Evolutionary conservation across 2,888 invertebrate species (phyloP), one percentile per base, ranked within the genome.

Genomic region (Heliconius ismenius): DNA sequence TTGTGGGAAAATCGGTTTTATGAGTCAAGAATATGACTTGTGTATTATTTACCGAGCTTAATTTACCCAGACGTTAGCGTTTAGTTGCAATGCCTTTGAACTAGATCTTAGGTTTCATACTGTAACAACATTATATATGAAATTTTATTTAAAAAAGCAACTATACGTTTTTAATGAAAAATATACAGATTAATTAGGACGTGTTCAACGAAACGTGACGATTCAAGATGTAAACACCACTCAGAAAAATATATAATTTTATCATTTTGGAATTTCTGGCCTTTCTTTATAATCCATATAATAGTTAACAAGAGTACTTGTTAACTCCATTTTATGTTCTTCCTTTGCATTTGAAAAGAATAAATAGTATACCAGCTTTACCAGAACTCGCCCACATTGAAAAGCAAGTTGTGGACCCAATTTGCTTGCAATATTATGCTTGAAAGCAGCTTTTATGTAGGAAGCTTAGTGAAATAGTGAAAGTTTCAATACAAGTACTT

Each of bases 391-490:
- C 69, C 68, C 43, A 54, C 32, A 9, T 70, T 58, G 58, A n/a
- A 43, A 26, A 43, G 70, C 58, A 32, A 58, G n/a, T 58, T 24
- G 70, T 70, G 70, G 36, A 70, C 70, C 32, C n/a, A 70, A 70
- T 70, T 70, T 70, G 15, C 24, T 7, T 11, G 58, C n/a, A n/a
- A 70, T 70, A 70, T 70, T 58, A 70, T 70, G 70, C 58, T 70
- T 70, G 54, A 70, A 32, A 58, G 36, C 58, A 24, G 70, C 70
- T 70, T 70, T 70, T 58, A 70, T 58, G 70, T 70, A 58, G 70
- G 70, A 70, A 58, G 70, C 70, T 69, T 69, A 69, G 28, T 69
- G 70, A 70, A 70, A 32, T 58, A 70, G 70, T 70, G 70, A 70
- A 70, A 70, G 70, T 70, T 36, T 36, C 32, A 70, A 36, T 32